Conservation (phyloP, 2,113 vertebrate genomes). For the Pygoscelis adeliae region DNA sequence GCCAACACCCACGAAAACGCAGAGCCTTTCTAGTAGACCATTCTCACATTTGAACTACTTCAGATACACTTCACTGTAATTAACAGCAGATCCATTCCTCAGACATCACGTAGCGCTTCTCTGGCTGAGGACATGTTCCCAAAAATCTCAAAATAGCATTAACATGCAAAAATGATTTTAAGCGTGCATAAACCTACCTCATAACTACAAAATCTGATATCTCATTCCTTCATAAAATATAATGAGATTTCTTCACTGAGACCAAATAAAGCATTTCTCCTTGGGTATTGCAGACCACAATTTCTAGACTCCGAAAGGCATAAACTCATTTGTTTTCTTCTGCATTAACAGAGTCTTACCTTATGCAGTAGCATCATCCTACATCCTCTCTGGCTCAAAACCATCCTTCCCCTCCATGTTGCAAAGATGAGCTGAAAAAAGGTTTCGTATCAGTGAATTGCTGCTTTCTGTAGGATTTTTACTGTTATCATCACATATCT, state of each 20-base stretch:
- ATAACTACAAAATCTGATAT: fast-evolving
- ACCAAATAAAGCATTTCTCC: not conserved
- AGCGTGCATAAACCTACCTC: not conserved
- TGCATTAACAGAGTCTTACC: not conserved
- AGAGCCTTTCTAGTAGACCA: not conserved
- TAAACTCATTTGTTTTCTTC: not conserved
- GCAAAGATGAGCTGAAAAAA: not conserved
- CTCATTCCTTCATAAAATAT: not conserved
- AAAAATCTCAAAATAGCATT: not conserved
- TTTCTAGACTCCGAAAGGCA: not conserved
- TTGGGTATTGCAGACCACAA: not conserved
- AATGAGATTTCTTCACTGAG: not conserved
- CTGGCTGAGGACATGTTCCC: not conserved
- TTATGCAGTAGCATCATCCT: not conserved
- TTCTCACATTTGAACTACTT: not conserved
- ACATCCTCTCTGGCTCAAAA: not conserved
- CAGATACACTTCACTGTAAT: not conserved
- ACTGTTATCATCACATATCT: not conserved
- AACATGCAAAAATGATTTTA: not conserved
- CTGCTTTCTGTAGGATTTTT: not conserved
- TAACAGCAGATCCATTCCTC: not conserved
- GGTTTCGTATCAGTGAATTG: not conserved
- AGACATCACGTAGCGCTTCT: not conserved
- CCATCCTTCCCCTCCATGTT: not conserved
- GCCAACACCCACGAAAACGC: not conserved